Evolutionary conservation across 2,888 invertebrate genomes (phyloP), one percentile per base, ranked within the genome.

Genomic region (Eustalomyia histrio): DNA sequence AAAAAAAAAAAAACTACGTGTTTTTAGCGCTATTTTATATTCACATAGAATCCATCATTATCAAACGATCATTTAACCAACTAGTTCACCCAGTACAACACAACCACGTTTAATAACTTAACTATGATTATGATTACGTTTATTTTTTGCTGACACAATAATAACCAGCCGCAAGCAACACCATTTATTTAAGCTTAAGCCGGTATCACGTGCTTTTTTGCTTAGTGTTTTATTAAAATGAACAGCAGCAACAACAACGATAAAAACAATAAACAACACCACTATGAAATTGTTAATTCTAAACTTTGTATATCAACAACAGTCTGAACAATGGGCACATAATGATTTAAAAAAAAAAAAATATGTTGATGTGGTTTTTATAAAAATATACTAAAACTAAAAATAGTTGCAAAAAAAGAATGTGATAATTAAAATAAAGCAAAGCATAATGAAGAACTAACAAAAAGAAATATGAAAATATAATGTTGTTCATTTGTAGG

Each of bases 391-490:
- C 29, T 18, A 43, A 57, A 17, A 58, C 35, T 47, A 47, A 18
- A 16, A 14, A 29, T n/a, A 50, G 52, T 29, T 65, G 50, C 12
- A 57, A 60, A n/a, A 73, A 50, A 60, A n/a, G 63, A 50, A 43
- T 21, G 50, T 58, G 14, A 17, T n/a, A 57, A 74, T 57, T 21
- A 47, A 21, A 29, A 33, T 24, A 43, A 57, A 43, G 29, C 17
- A 47, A 74, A 65, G 50, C 43, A 61, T 61, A 60, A 67, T 17
- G 55, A 64, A 47, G 43, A 47, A 47, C 7, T n/a, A 71, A 47
- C 29, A 24, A 64, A 33, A 67, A 64, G 16, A 52, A 72, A 24
- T 61, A n/a, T 50, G 52, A 33, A 21, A 39, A 72, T 14, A 21
- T 29, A 61, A 61, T 35, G 4, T 47, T 47, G n/a, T 47, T 47